phyloP scores from a whole-genome alignment of 1,140 invertebrate species.

The Pectinophora gossypiella region DNA sequence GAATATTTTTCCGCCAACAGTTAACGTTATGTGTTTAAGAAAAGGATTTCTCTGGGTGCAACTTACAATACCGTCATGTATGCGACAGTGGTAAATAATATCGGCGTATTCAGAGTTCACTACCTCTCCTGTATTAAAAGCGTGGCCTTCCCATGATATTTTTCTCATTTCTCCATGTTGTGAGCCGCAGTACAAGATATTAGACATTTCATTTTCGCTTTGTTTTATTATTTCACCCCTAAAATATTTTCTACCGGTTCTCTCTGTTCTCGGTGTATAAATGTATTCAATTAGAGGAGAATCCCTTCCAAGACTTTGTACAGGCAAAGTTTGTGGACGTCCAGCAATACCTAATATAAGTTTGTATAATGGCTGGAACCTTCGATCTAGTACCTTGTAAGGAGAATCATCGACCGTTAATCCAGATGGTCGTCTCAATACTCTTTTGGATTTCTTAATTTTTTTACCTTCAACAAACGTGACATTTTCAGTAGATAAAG shows the following conservation, averaged over 20 bases:
- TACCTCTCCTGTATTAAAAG: slow-evolving; percentile 75
- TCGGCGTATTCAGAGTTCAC: slow-evolving; percentile 75
- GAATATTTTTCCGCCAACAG: slow-evolving; percentile 66
- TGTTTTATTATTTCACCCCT: slow-evolving; percentile 45
- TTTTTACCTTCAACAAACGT: slow-evolving; percentile 63
- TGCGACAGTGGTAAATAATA: slow-evolving; percentile 64
- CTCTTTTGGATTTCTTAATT: slow-evolving; percentile 66
- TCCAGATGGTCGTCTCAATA: slow-evolving; percentile 71
- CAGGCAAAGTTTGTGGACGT: slow-evolving; percentile 47
- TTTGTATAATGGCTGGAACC: slow-evolving; percentile 78
- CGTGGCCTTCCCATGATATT: slow-evolving; percentile 78
- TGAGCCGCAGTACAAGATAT: slow-evolving; percentile 54
- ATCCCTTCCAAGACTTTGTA: slow-evolving; percentile 63
- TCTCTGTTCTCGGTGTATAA: slow-evolving; percentile 41
- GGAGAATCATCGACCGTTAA: slow-evolving; percentile 76
- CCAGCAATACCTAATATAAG: slow-evolving; percentile 66
- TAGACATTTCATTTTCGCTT: slow-evolving; percentile 55
- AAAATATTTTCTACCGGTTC: slow-evolving; percentile 69
- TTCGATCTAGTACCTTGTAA: slow-evolving; percentile 75
- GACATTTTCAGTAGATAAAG: slow-evolving; percentile 73
- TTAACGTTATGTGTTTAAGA: slow-evolving; percentile 71
- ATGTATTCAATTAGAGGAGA: slow-evolving; percentile 39
- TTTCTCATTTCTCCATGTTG: slow-evolving; percentile 73
- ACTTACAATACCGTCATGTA: slow-evolving; percentile 82
- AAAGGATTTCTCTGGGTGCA: slow-evolving; percentile 76